Conservation (phyloP, 2,797 vertebrate species). For the Arctocebus calabarensis region DNA sequence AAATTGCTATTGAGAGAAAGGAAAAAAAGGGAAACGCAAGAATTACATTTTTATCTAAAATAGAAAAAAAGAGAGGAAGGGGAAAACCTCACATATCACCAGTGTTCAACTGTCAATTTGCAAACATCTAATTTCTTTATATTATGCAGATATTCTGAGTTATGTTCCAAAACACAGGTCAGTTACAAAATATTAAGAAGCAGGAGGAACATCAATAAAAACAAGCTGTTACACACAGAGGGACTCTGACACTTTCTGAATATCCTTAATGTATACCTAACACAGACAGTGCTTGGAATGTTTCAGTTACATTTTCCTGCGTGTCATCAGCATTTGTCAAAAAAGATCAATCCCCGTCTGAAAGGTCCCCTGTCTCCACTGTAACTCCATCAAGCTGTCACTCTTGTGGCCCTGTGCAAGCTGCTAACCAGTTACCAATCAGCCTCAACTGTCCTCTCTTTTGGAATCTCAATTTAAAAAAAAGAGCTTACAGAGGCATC, state of each 20-base stretch:
- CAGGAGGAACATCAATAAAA: conserved; percentile 40
- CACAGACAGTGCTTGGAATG: conserved; percentile 44
- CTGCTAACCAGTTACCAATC: conserved; percentile 50
- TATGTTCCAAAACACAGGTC: not conserved
- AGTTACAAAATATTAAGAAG: conserved; percentile 32
- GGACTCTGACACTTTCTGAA: not conserved
- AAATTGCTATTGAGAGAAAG: not conserved
- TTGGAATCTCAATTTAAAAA: conserved; percentile 35
- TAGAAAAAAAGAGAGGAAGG: not conserved
- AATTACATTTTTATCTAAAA: not conserved
- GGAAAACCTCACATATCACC: not conserved
- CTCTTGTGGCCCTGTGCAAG: not conserved
- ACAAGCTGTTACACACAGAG: conserved; percentile 42
- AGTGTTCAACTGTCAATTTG: not conserved
- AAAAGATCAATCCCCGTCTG: conserved; percentile 68
- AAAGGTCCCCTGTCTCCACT: conserved; percentile 66
- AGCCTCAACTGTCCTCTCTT: conserved; percentile 28
- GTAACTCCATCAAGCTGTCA: conserved; percentile 62
- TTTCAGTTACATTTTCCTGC: conserved; percentile 46
- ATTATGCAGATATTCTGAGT: not conserved
- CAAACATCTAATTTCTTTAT: conserved; percentile 8
- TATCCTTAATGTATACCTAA: conserved; percentile 64
- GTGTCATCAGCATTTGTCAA: conserved; percentile 72
- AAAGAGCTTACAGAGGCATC: conserved; percentile 16
- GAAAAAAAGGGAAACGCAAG: not conserved